Percentiles rank a stretch among this genome's conserved stretches.
Evolutionary conservation across 2,888 invertebrate species (phyloP).

Genomic region (Homarus gammarus): DNA sequence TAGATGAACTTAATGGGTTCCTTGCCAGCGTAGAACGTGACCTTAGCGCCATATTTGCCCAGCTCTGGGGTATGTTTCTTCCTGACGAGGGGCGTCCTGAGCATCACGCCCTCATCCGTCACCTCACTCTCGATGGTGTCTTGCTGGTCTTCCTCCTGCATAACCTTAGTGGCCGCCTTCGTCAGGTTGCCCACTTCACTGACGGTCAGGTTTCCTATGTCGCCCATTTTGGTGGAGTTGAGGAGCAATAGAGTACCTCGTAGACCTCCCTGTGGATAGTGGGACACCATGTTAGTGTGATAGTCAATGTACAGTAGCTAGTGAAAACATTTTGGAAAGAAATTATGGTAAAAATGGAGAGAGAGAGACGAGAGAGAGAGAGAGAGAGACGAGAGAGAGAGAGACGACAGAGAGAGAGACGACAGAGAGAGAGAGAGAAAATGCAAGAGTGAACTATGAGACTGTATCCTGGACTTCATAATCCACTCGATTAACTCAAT

Average conservation of each 20-base stretch:
- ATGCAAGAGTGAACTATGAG: too few species aligned
- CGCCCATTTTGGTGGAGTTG: conserved; percentile 44
- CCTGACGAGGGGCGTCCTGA: conserved; percentile 56
- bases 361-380: conserved; percentile 31
- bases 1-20: conserved; percentile 61
- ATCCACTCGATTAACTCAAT: too few species aligned
- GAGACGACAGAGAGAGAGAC: conserved; percentile 30
- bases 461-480: too few species aligned
- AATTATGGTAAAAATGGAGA: not conserved
- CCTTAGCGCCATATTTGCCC: conserved; percentile 69
- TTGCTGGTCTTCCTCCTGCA: conserved; percentile 56
- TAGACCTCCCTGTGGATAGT: conserved; percentile 32
- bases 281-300: not conserved
- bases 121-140: conserved; percentile 25
- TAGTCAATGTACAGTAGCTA: not conserved
- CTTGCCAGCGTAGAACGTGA: conserved; percentile 56
- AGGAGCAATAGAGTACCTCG: conserved; percentile 53
- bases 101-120: conserved; percentile 58
- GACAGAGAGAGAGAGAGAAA: too few species aligned
- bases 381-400: too few species aligned
- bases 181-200: conserved; percentile 56
- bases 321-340: not conserved
- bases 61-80: conserved; percentile 60
- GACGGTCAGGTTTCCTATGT: conserved; percentile 51
- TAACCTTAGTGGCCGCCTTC: conserved; percentile 53